phyloP scores from a whole-genome alignment of 2,797 vertebrate species.

The Sebastes jordani region DNA sequence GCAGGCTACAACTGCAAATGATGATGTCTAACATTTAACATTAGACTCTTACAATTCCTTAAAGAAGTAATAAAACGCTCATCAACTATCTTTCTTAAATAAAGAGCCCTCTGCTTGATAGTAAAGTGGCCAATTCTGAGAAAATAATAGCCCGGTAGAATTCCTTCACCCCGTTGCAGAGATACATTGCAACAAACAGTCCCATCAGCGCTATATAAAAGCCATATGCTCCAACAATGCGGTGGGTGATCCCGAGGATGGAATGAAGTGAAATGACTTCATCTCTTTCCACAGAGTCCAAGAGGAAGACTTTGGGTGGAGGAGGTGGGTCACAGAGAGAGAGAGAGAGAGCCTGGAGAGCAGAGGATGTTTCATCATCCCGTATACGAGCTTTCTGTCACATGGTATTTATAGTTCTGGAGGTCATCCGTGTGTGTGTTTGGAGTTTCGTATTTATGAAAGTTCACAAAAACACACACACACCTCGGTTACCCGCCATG shows the following conservation, averaged over 20 bases:
- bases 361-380: slow-evolving; percentile 52
- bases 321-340: slow-evolving; percentile 21
- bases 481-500: background rate
- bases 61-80: background rate
- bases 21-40: background rate
- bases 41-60: background rate
- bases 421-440: slow-evolving; percentile 1
- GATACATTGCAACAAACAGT: background rate
- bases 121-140: background rate
- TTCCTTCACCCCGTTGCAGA: background rate
- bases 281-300: slow-evolving; percentile 67
- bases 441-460: background rate
- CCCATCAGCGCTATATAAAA: slow-evolving; percentile 38
- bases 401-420: slow-evolving; percentile 34
- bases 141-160: background rate
- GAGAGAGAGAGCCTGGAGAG: slow-evolving; percentile 10
- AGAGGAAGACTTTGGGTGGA: slow-evolving; percentile 27
- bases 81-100: background rate
- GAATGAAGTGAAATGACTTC: slow-evolving; percentile 59
- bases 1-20: background rate
- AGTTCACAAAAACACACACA: background rate
- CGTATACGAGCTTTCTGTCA: slow-evolving; percentile 26
- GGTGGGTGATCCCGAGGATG: slow-evolving; percentile 59
- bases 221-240: slow-evolving; percentile 56
- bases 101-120: background rate